phyloP scores from a whole-genome alignment of 2,888 invertebrate genomes.

The Carcina quercana region DNA sequence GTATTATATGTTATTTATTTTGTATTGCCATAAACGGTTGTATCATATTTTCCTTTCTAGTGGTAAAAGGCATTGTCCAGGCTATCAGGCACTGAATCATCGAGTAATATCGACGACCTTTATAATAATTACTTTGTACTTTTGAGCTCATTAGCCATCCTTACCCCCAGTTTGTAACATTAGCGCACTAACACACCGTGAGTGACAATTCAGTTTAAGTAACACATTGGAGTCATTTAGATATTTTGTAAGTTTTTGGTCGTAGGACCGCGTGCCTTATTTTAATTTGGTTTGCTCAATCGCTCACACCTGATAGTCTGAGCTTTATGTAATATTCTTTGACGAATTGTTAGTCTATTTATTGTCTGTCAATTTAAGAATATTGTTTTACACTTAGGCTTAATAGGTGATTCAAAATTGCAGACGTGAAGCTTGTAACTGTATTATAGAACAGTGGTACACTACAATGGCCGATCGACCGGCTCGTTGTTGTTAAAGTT shows the following conservation, averaged over 20 bases:
- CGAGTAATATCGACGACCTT: conserved; percentile 10
- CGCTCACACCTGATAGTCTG: conserved; percentile 55
- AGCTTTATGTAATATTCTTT: too few species aligned
- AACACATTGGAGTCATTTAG: too few species aligned
- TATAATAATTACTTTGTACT: too few species aligned
- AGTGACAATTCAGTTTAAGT: too few species aligned
- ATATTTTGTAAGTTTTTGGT: conserved; percentile 29
- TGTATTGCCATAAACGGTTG: conserved; percentile 53
- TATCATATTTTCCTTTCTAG: conserved; percentile 47
- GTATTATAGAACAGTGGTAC: conserved; percentile 26
- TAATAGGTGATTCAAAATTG: conserved; percentile 6
- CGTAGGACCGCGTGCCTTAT: conserved; percentile 61
- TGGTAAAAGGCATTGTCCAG: conserved; percentile 40
- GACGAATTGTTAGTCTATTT: too few species aligned
- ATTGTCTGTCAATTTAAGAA: too few species aligned
- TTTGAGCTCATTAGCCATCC: too few species aligned
- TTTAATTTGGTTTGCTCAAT: conserved; percentile 60
- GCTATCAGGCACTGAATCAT: conserved; percentile 44
- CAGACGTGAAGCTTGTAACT: conserved; percentile 9
- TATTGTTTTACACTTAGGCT: conserved; percentile 1
- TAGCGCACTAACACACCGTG: too few species aligned
- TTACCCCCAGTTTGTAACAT: too few species aligned
- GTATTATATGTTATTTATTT: conserved; percentile 70
- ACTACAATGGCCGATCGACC: conserved; percentile 34
- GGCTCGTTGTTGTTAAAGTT: conserved; percentile 61